These are phyloP conservation scores for Dendrolimus houi DNA, from an alignment of 2,888 invertebrate species.

Conservation along the genomic window DNA sequence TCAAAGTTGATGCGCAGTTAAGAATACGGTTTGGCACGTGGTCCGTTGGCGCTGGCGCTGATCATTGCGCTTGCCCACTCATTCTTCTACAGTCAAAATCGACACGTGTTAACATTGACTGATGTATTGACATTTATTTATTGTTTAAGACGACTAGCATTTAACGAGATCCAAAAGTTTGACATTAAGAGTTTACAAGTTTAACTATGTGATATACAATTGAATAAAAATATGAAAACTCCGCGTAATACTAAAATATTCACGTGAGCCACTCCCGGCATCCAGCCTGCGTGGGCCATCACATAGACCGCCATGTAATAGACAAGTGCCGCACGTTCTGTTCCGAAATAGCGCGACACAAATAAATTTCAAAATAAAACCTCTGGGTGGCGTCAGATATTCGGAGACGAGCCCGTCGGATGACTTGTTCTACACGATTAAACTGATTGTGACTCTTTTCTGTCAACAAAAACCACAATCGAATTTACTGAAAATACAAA, in stretches of 20 bases:
- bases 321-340: slow-evolving; percentile 67
- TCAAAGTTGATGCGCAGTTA: slow-evolving; percentile 1
- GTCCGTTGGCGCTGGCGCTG: slow-evolving; percentile 8
- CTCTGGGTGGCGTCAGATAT: slow-evolving; percentile 66
- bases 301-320: slow-evolving; percentile 51
- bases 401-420: slow-evolving; percentile 40
- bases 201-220: no score
- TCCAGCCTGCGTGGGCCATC: slow-evolving; percentile 50
- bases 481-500: not conserved
- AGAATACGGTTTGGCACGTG: slow-evolving; percentile 11
- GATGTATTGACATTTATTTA: not conserved
- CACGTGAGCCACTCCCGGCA: slow-evolving; percentile 32
- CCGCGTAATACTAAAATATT: slow-evolving; percentile 16
- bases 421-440: slow-evolving; percentile 37
- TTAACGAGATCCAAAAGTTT: not conserved
- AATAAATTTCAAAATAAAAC: slow-evolving; percentile 75
- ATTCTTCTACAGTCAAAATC: slow-evolving; percentile 36
- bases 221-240: not conserved
- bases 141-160: not conserved
- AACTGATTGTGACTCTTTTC: slow-evolving; percentile 32
- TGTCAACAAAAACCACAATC: slow-evolving; percentile 7
- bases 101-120: slow-evolving; percentile 28
- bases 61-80: slow-evolving; percentile 27
- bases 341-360: slow-evolving; percentile 73
- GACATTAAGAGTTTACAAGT: not conserved